These are phyloP conservation scores for Picathartes gymnocephalus DNA, from an alignment of 2,113 vertebrate species.

Conservation along the genomic window DNA sequence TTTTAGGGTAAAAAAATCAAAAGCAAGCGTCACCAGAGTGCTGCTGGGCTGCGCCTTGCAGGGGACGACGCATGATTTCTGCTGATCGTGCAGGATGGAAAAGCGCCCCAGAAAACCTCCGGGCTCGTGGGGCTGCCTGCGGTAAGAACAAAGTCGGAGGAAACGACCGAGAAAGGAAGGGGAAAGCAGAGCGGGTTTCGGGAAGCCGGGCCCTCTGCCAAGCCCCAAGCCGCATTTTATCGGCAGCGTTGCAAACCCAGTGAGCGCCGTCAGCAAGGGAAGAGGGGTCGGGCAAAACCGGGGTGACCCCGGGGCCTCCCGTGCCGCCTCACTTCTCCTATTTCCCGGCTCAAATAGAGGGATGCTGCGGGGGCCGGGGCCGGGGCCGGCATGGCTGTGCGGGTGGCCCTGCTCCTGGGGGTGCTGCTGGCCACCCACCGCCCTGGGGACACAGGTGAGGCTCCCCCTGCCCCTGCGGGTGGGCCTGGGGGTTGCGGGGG, in stretches of 20 bases:
- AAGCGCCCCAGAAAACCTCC: background rate
- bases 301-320: background rate
- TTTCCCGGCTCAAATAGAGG: slow-evolving; percentile 23
- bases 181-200: background rate
- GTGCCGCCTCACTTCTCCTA: background rate
- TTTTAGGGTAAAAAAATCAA: background rate
- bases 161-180: background rate
- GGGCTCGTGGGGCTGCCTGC: accelerated
- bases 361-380: background rate
- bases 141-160: background rate
- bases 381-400: background rate
- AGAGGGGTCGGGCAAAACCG: background rate
- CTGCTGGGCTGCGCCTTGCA: background rate
- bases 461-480: accelerated
- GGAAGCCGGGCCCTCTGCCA: background rate
- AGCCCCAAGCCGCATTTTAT: background rate
- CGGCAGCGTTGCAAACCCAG: background rate
- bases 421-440: background rate
- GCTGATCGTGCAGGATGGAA: accelerated
- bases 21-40: background rate
- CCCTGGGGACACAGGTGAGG: background rate
- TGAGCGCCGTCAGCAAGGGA: background rate
- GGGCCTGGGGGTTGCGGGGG: background rate
- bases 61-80: no score
- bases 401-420: background rate